phyloP scores from a whole-genome alignment of 2,888 invertebrate genomes.

The Strigamia transsilvanica region DNA sequence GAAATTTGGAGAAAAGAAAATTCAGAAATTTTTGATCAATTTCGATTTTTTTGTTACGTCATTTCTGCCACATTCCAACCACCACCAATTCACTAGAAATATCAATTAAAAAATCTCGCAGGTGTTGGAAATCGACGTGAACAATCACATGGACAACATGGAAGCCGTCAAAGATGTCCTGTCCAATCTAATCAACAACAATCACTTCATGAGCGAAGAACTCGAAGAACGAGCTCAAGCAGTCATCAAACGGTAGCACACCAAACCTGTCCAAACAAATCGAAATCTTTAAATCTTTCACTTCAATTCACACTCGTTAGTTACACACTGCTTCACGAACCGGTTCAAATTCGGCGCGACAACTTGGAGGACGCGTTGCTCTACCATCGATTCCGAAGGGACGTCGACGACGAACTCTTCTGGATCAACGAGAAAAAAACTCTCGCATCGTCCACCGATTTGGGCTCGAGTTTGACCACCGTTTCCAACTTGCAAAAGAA shows the following conservation, averaged over 20 bases:
- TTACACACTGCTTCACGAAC: constrained; percentile 84
- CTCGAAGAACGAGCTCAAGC: constrained; percentile 77
- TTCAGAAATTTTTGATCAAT: no score
- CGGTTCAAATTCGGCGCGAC: constrained; percentile 88
- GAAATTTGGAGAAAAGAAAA: no score
- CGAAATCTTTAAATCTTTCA: constrained; percentile 53
- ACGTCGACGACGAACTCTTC: constrained; percentile 89
- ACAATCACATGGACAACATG: constrained; percentile 83
- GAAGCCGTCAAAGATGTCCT: constrained; percentile 75
- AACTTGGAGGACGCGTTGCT: constrained; percentile 89
- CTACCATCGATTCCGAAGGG: constrained; percentile 87
- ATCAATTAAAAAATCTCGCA: no score
- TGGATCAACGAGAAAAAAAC: constrained; percentile 86
- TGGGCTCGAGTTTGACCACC: constrained; percentile 73
- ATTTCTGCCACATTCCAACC: no score
- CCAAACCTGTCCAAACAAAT: no score
- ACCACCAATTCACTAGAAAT: no score
- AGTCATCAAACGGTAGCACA: constrained; percentile 69
- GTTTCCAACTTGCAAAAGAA: constrained; percentile 93
- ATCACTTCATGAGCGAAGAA: constrained; percentile 90
- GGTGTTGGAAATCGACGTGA: constrained; percentile 84
- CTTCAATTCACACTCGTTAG: no score
- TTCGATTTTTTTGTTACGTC: no score
- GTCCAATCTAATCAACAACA: constrained; percentile 77
- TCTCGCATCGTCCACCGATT: constrained; percentile 75